These are phyloP conservation scores for Ceratina calcarata DNA, from an alignment of 1,140 invertebrate species.

Conservation along the genomic window DNA sequence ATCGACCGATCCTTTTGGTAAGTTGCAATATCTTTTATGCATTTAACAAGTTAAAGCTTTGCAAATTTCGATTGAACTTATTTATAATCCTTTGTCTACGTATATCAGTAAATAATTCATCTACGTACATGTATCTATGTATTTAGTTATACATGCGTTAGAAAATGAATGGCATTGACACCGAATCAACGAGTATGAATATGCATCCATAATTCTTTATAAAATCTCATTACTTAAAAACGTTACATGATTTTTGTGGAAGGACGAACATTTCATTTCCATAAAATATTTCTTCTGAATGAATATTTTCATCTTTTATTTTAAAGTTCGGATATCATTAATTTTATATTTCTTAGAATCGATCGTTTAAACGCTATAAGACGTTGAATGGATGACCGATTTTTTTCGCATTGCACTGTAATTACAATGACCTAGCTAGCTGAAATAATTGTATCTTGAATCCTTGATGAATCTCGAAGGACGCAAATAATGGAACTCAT, in stretches of 20 bases:
- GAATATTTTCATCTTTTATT: no score
- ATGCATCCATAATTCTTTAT: no score
- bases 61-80: background rate
- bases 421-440: constrained; percentile 58
- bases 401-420: constrained; percentile 13
- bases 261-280: no score
- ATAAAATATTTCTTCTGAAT: no score
- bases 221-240: no score
- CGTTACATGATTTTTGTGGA: no score
- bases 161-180: constrained; percentile 67
- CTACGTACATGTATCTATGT: background rate
- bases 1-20: constrained; percentile 28
- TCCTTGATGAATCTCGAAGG: constrained; percentile 71
- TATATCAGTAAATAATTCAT: background rate
- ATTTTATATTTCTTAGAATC: background rate
- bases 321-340: no score
- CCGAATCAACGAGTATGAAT: constrained; percentile 54
- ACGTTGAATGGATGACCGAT: constrained; percentile 8
- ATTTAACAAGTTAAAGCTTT: background rate
- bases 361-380: constrained; percentile 7
- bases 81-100: background rate
- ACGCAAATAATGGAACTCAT: constrained; percentile 28
- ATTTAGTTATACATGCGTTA: background rate
- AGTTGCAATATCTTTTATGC: background rate
- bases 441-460: constrained; percentile 73